Evolutionary conservation across 2,113 vertebrate genomes (phyloP), one percentile per base, ranked within the genome.

Genomic region (Acanthochromis polyacanthus): DNA sequence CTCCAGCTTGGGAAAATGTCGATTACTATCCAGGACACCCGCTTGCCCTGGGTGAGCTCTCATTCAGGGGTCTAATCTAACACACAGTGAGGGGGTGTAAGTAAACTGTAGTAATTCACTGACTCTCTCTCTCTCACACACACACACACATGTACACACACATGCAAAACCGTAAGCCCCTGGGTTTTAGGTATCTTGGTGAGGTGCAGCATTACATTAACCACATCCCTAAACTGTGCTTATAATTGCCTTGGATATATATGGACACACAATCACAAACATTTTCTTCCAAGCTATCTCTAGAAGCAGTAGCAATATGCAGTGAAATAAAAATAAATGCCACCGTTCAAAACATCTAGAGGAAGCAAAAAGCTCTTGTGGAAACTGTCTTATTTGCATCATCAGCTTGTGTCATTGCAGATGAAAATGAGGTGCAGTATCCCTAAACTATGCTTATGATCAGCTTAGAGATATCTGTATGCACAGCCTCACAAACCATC

Each of bases 11-110:
- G 79, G 84, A 80, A 91, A 53, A 62, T 36, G 77, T 88, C 90
- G 67, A 87, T 89, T 82, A 85, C 73, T 67, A 92, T 91, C 79
- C 84, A 75, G 86, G 84, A 89, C 83, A 87, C 80, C 77, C 77
- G 20, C 75, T 87, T 84, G 85, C 81, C 81, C 83, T 43, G 89
- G 88, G 89, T 82, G 69, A 92, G 70, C 70, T 81, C 80, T 75
- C 87, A 81, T 68, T 67, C 71, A 66, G 81, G 59, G 85, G 66
- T 63, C 79, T 76, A 65, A 62, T 72, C 38, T 30, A 83, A 75
- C 82, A 78, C 76, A 86, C 71, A 76, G 19, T 64, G 45, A 71
- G 55, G 57, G 78, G 57, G 52, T 22, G 70, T 36, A 82, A 30
- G 19, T 20, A 28, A 69, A n/a, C 5, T 10, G 62, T 30, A 63